phyloP scores from a whole-genome alignment of 2,888 invertebrate species.

The Eulithis prunata region DNA sequence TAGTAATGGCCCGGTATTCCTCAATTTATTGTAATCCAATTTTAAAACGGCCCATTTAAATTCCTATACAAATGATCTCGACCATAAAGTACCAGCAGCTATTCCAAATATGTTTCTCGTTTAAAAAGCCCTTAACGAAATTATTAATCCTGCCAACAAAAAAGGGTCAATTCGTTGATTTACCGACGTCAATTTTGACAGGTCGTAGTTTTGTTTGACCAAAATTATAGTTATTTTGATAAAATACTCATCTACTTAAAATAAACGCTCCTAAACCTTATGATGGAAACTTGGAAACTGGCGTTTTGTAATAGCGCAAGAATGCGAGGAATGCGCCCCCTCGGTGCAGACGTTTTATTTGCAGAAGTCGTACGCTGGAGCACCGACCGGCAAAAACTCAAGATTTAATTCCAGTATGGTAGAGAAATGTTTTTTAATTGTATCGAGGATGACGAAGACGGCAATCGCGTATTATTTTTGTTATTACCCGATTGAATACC shows the following conservation, averaged over 20 bases:
- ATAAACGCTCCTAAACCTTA: slow-evolving; percentile 66
- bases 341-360: slow-evolving; percentile 48
- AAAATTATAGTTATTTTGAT: slow-evolving; percentile 83
- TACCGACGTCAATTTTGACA: slow-evolving; percentile 82
- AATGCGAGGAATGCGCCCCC: slow-evolving; percentile 66
- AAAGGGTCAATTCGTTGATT: slow-evolving; percentile 78
- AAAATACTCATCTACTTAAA: slow-evolving; percentile 80
- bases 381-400: slow-evolving; percentile 32
- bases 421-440: slow-evolving; percentile 50
- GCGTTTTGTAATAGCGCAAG: slow-evolving; percentile 65
- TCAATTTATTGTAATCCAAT: slow-evolving; percentile 66
- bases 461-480: slow-evolving; percentile 45
- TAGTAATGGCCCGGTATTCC: slow-evolving; percentile 51
- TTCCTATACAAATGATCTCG: slow-evolving; percentile 72
- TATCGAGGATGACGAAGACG: slow-evolving; percentile 42
- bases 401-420: slow-evolving; percentile 35
- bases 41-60: slow-evolving; percentile 69
- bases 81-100: slow-evolving; percentile 76
- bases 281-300: slow-evolving; percentile 55
- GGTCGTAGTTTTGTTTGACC: slow-evolving; percentile 79
- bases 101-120: slow-evolving; percentile 77
- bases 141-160: slow-evolving; percentile 74
- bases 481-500: slow-evolving; percentile 54
- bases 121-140: slow-evolving; percentile 82
- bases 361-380: slow-evolving; percentile 46